Conservation (phyloP, 2,113 vertebrate species). For the Tonatia bakeri region DNA sequence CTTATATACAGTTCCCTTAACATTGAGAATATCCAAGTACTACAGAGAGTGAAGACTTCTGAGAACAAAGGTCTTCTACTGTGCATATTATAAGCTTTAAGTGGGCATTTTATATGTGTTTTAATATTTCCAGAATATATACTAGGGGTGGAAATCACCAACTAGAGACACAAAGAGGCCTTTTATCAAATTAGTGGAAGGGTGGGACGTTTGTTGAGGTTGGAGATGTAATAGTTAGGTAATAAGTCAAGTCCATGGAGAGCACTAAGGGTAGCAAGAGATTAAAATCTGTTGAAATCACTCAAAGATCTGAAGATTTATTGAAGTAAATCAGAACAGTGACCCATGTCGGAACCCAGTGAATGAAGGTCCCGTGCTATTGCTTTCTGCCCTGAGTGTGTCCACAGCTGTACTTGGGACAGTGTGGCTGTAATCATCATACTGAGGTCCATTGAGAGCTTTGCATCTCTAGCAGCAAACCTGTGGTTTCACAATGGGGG, state of each 20-base stretch:
- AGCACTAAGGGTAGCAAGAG: slow-evolving; percentile 74
- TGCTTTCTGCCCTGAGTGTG: slow-evolving; percentile 70
- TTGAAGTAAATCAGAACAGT: slow-evolving; percentile 73
- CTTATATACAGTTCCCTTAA: neutral
- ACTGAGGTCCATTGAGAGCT: slow-evolving; percentile 8
- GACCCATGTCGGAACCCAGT: slow-evolving; percentile 46
- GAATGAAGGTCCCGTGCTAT: slow-evolving; percentile 51
- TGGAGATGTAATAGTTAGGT: slow-evolving; percentile 68
- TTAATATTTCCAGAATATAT: neutral
- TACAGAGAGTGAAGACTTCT: neutral
- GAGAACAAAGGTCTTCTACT: slow-evolving; percentile 9
- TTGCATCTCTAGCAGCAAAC: slow-evolving; percentile 69
- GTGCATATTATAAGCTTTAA: neutral
- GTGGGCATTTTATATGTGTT: slow-evolving; percentile 9
- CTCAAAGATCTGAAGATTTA: slow-evolving; percentile 70
- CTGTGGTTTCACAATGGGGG: slow-evolving; percentile 67
- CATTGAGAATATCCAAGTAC: neutral
- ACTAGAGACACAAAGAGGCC: slow-evolving; percentile 10
- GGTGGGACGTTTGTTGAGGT: slow-evolving; percentile 60
- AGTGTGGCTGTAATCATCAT: neutral
- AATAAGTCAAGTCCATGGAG: slow-evolving; percentile 62
- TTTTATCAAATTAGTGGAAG: slow-evolving; percentile 69
- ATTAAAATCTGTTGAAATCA: slow-evolving; percentile 73
- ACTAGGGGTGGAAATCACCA: slow-evolving; percentile 8
- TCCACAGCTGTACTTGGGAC: neutral